These are phyloP conservation scores for Unio pictorum DNA, from an alignment of 2,888 invertebrate species.

Conservation along the genomic window DNA sequence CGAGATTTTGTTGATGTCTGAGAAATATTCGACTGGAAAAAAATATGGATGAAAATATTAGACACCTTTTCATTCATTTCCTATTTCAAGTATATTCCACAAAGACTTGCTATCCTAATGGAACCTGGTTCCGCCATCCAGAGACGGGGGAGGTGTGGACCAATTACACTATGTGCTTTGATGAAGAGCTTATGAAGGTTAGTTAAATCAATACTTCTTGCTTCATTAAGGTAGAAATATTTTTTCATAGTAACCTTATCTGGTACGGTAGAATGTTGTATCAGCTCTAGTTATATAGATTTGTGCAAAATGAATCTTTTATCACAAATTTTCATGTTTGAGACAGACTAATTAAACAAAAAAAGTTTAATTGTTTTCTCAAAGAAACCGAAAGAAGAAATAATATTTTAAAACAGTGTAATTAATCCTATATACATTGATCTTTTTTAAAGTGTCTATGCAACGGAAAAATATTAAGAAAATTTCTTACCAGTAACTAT, in stretches of 20 bases:
- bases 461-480: no score
- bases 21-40: no score
- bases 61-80: no score
- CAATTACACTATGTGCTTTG: slow-evolving; percentile 49
- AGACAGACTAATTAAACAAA: not conserved
- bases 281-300: not conserved
- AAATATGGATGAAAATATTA: no score
- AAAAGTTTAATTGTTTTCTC: no score
- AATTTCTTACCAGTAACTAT: no score
- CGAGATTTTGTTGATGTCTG: no score
- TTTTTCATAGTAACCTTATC: not conserved
- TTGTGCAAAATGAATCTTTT: not conserved
- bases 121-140: slow-evolving; percentile 51
- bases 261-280: not conserved
- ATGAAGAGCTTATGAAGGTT: slow-evolving; percentile 31
- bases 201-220: not conserved
- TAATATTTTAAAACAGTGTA: no score
- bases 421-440: no score
- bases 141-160: slow-evolving; percentile 44
- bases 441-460: no score
- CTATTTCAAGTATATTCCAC: slow-evolving; percentile 20
- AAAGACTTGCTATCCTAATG: slow-evolving; percentile 45
- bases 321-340: not conserved
- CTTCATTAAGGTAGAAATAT: not conserved
- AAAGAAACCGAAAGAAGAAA: no score